Evolutionary conservation across 30 jellyfish, hydroid and myxozoan genomes (phyloP).

Genomic region (Catostylus mosaicus): DNA sequence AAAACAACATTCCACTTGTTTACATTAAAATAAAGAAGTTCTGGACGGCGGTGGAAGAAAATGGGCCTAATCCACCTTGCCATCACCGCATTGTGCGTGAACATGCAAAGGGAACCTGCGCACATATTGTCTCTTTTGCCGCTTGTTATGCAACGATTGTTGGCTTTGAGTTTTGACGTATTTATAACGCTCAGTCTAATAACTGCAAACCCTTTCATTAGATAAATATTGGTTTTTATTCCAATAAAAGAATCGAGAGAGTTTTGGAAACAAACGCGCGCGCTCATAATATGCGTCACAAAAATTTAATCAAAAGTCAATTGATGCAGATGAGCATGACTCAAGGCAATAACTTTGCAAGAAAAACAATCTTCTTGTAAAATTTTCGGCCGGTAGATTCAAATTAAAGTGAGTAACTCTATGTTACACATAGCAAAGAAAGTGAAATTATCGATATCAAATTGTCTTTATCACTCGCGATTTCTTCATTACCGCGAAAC

Average conservation of each 20-base stretch:
- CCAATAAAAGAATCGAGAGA: neutral
- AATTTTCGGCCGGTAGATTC: no score
- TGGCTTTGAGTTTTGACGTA: slow-evolving; percentile 42
- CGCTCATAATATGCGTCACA: neutral
- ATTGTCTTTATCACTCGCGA: no score
- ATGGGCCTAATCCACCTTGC: slow-evolving; percentile 41
- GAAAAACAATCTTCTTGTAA: no score
- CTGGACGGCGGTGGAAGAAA: neutral
- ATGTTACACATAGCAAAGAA: no score
- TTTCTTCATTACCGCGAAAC: no score
- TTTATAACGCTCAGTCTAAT: slow-evolving; percentile 19
- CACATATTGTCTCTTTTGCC: slow-evolving; percentile 23
- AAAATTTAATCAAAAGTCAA: no score
- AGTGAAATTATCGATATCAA: no score
- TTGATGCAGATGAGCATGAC: no score
- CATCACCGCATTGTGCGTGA: slow-evolving; percentile 27
- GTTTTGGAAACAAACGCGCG: neutral
- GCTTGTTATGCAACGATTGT: slow-evolving; percentile 6
- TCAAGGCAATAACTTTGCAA: no score
- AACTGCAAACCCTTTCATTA: slow-evolving; percentile 6
- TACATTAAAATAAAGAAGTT: neutral
- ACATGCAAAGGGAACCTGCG: neutral
- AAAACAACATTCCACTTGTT: slow-evolving; percentile 21
- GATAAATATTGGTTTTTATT: slow-evolving; percentile 3
- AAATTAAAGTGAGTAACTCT: no score